Percentiles rank a stretch among this genome's conserved stretches.
These are phyloP conservation scores for Hiodon tergisus DNA, from an alignment of 2,113 vertebrate genomes.

Conservation along the genomic window DNA sequence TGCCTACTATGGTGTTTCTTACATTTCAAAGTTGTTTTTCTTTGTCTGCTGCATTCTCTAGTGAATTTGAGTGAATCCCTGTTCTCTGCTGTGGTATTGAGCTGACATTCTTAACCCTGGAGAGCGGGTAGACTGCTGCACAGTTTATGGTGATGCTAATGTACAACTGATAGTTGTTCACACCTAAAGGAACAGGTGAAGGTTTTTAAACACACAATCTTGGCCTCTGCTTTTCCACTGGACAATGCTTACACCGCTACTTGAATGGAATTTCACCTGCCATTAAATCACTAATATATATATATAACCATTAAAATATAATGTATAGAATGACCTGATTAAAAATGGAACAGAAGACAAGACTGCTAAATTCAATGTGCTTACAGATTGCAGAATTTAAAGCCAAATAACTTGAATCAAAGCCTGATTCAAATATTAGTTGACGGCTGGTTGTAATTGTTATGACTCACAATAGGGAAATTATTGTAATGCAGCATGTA, in stretches of 20 bases:
- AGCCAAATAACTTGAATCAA: constrained; percentile 37
- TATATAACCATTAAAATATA: too few species aligned
- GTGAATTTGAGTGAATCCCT: constrained; percentile 28
- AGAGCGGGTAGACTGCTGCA: constrained; percentile 21
- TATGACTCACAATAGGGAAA: constrained; percentile 25
- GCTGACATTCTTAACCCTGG: constrained; percentile 34
- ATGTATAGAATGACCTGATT: too few species aligned
- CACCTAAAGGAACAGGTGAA: too few species aligned
- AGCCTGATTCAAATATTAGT: constrained; percentile 48
- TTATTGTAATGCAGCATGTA: too few species aligned
- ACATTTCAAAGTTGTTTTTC: constrained; percentile 33
- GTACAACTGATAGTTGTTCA: too few species aligned
- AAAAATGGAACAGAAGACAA: too few species aligned
- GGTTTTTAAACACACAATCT: too few species aligned
- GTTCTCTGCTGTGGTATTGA: constrained; percentile 40
- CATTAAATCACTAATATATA: too few species aligned
- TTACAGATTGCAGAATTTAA: constrained; percentile 37
- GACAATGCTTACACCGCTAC: too few species aligned
- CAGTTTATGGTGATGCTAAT: constrained; percentile 36
- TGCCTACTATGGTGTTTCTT: constrained; percentile 24
- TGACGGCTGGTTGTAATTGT: constrained; percentile 50
- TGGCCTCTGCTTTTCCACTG: too few species aligned
- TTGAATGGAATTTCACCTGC: too few species aligned
- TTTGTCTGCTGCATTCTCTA: constrained; percentile 42
- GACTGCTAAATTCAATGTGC: background rate